Base-by-base conservation (phyloP, 2,888 invertebrate genomes). In the Amblyjoppa proteus region DNA sequence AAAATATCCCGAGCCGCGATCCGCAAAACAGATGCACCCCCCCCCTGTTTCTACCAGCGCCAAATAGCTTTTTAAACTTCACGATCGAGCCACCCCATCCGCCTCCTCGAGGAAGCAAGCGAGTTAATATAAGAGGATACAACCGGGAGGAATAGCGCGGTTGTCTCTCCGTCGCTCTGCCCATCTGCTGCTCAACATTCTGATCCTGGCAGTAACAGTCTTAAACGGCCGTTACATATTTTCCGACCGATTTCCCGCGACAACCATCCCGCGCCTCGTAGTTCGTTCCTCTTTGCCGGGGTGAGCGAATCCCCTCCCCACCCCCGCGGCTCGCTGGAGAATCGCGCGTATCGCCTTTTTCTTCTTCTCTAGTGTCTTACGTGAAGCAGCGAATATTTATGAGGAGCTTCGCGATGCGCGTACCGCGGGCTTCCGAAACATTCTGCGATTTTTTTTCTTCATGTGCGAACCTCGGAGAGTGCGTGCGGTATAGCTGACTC, bases 61-160 rank as follows among this genome's bases (percentile, higher is more conserved):
- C 88, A 88, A 92, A 93, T 92, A 89, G 92, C 91, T 91, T 92
- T 92, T 92, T 92, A 93, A 93, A 92, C 90, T 92, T 90, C 88
- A 61, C 41, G 41, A 41, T 41, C 41, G 53, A 74, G 51, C 61
- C 75, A 82, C 45, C 68, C 79, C 56, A 66, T 51, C 45, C 88
- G 87, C 28, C 61, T 56, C 58, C 70, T 85, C 87, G 75, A 88
- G 89, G 77, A 77, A 84, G 66, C 81, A 41, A 68, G 73, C 83
- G 85, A 86, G 81, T 86, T 83, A 70, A 88, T 89, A 89, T 88
- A 87, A 88, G 82, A 81, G 75, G 53, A 81, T 82, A 88, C 83
- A 74, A 81, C 81, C 78, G 45, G 82, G 45, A 81, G 51, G 74
- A 45, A 75, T 70, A 49, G 76, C 74, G 75, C 81, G 76, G 64